phyloP scores from a whole-genome alignment of 2,797 vertebrate species.

The Enteromius radiatus region DNA sequence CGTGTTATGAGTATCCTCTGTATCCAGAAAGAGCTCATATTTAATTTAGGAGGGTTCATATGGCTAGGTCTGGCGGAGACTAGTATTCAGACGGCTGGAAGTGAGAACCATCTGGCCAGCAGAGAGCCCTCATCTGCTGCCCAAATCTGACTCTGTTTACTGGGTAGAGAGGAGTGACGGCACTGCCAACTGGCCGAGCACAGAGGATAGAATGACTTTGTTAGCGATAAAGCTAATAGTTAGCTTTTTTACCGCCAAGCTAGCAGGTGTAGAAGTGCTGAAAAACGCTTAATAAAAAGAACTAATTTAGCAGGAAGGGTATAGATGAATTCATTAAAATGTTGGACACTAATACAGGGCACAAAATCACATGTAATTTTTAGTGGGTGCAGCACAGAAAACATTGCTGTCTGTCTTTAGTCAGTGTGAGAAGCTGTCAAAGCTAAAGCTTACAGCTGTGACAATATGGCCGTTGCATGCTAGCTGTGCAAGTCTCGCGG shows the following conservation, averaged over 20 bases:
- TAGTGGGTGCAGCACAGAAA: background rate
- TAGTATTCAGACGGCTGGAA: constrained; percentile 45
- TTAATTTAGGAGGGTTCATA: constrained; percentile 54
- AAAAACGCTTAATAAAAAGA: background rate
- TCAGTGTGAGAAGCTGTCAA: constrained; percentile 33
- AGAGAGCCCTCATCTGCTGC: constrained; percentile 51
- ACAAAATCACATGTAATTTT: constrained; percentile 26
- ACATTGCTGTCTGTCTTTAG: constrained; percentile 35
- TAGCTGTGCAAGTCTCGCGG: constrained; percentile 38
- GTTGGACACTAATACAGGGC: background rate
- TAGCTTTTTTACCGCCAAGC: constrained; percentile 35
- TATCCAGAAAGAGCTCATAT: constrained; percentile 48
- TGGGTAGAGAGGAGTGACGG: constrained; percentile 38
- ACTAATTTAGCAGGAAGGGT: background rate
- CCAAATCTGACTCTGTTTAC: constrained; percentile 53
- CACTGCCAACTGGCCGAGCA: constrained; percentile 33
- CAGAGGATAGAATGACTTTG: constrained; percentile 43
- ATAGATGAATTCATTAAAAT: background rate
- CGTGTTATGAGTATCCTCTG: constrained; percentile 2
- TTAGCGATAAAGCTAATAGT: constrained; percentile 40
- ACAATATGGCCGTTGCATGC: constrained; percentile 38
- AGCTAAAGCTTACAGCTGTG: constrained; percentile 53
- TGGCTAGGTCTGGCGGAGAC: constrained; percentile 46
- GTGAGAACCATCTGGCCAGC: constrained; percentile 55
- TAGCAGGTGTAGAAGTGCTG: constrained; percentile 37